phyloP scores from a whole-genome alignment of 2,113 vertebrate species.

The Atractosteus spatula region DNA sequence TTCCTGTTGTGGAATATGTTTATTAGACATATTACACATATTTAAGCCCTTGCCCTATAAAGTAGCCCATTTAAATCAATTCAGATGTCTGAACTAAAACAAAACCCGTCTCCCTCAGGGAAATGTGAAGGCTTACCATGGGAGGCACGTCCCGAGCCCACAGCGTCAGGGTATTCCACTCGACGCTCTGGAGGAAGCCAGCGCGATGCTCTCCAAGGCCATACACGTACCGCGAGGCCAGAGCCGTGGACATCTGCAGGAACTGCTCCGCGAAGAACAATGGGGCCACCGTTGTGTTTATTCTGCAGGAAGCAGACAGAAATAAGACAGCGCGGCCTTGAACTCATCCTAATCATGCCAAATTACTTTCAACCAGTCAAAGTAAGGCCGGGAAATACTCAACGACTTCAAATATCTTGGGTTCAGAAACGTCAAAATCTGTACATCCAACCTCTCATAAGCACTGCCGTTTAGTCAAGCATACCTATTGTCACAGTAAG shows the following conservation, averaged over 20 bases:
- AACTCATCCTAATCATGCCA: too few species aligned
- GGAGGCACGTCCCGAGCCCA: slow-evolving; percentile 84
- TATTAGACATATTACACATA: too few species aligned
- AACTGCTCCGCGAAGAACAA: slow-evolving; percentile 84
- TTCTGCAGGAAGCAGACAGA: slow-evolving; percentile 40
- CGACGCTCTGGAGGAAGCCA: slow-evolving; percentile 70
- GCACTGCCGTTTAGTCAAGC: too few species aligned
- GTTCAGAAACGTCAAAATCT: not conserved
- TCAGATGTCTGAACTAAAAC: too few species aligned
- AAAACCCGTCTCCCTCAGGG: too few species aligned
- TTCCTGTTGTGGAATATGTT: too few species aligned
- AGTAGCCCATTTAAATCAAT: too few species aligned
- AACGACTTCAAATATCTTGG: not conserved
- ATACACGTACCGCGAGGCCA: slow-evolving; percentile 70
- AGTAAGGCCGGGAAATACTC: not conserved
- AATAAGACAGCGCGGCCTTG: not conserved
- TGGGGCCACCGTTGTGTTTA: slow-evolving; percentile 79
- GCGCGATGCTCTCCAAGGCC: slow-evolving; percentile 81
- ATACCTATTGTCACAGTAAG: too few species aligned
- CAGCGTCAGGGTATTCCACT: slow-evolving; percentile 82
- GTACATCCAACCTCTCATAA: too few species aligned
- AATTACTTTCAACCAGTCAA: not conserved
- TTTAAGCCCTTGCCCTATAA: too few species aligned
- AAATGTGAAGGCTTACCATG: slow-evolving; percentile 49
- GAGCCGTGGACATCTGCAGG: slow-evolving; percentile 74